These are phyloP conservation scores for Eupithecia abbreviata DNA, from an alignment of 2,888 invertebrate genomes.

Conservation along the genomic window DNA sequence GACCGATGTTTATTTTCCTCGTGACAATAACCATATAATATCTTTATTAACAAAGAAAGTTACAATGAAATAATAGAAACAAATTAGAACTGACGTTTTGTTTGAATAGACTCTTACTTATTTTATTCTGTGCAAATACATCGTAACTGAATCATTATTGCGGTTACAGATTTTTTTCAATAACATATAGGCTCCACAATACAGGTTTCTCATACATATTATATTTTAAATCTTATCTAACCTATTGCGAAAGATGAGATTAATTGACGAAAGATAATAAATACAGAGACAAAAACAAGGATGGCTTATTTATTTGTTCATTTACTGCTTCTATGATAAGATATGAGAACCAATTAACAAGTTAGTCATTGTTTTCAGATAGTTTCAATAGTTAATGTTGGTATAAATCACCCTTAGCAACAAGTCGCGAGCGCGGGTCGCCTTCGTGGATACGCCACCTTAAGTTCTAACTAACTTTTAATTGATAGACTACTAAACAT, in stretches of 20 bases:
- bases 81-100: neutral
- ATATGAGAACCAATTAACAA: conserved; percentile 1
- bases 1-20: neutral
- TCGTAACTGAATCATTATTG: neutral
- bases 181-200: too few relatives aligned
- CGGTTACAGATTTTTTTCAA: too few relatives aligned
- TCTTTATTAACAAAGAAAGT: too few relatives aligned
- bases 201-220: neutral
- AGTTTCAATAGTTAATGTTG: conserved; percentile 4
- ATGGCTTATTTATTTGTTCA: neutral
- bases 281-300: neutral
- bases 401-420: neutral
- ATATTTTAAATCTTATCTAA: too few relatives aligned
- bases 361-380: neutral
- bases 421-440: conserved; percentile 16
- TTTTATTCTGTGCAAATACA: neutral
- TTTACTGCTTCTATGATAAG: neutral
- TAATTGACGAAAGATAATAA: neutral
- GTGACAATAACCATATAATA: too few relatives aligned
- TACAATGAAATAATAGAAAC: too few relatives aligned
- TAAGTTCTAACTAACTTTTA: conserved; percentile 37
- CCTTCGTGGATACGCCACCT: neutral
- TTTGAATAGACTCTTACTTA: neutral
- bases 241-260: neutral
- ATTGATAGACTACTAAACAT: conserved; percentile 34